Evolutionary conservation across 2,797 vertebrate species (phyloP).

Genomic region (Catharus ustulatus): DNA sequence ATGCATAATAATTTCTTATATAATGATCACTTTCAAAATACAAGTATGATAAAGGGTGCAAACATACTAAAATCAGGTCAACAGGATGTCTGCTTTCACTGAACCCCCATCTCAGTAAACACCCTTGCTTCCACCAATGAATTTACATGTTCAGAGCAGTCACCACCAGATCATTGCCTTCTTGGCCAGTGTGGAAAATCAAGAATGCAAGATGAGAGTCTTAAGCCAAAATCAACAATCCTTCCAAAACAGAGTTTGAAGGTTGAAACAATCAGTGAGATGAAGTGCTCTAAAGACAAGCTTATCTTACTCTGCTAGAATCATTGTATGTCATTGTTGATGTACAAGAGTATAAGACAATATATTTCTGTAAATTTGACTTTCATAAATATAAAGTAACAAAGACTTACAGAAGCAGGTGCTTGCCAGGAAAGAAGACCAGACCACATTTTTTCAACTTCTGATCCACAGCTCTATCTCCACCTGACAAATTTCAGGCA

Average conservation of each 20-base stretch:
- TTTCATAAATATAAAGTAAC: background rate
- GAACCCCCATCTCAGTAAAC: background rate
- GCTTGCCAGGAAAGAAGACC: background rate
- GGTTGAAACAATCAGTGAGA: background rate
- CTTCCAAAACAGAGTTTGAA: background rate
- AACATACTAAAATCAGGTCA: background rate
- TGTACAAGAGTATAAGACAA: background rate
- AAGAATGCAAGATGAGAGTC: background rate
- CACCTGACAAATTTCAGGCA: background rate
- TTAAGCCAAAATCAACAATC: background rate
- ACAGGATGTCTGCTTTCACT: background rate
- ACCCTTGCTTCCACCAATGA: background rate
- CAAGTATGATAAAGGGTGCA: background rate
- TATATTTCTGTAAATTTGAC: background rate
- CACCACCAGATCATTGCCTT: background rate
- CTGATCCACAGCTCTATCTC: background rate
- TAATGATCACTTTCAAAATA: background rate
- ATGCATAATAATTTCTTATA: background rate
- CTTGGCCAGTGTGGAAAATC: background rate
- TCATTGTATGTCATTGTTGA: background rate
- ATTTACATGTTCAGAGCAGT: background rate
- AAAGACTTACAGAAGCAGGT: background rate
- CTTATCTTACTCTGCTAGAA: background rate
- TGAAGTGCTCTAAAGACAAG: background rate
- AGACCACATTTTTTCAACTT: background rate